Base-by-base conservation (phyloP, 2,113 vertebrate genomes). In the Sterrhoptilus dennistouni region DNA sequence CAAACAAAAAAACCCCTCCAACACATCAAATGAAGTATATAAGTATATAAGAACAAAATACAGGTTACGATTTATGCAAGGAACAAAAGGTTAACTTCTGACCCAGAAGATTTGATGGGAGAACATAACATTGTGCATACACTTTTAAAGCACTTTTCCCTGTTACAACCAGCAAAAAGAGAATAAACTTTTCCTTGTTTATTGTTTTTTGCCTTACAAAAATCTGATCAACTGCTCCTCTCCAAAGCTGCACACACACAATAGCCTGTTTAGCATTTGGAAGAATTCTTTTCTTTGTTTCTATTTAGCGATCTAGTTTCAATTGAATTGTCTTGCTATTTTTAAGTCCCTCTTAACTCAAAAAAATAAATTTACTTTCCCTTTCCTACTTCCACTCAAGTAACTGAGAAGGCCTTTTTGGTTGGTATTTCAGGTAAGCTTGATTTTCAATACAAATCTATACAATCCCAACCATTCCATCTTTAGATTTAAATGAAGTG, bases 261-360 rank as follows among this genome's bases (percentile, higher is more conserved):
- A 64, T 8, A 74, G 42, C 23, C 21, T 54, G 10, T 36, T 89
- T 27, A 45, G 47, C 35, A 42, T 63, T 27, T 57, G 11, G 40
- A 35, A 89, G 54, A 91, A 94, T 66, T 52, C 5, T 71, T 85
- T 63, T 38, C 83, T 79, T 90, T 81, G n/a, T 60, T 78, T 28
- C 40, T 61, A 12, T n/a, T 93, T 66, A 84, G 33, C 12, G 47
- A 70, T 29, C 6, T 36, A n/a, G n/a, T 87, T 90, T 45, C 45
- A 81, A 42, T 4, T 79, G 47, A 82, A 82, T 24, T 29, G 10
- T 68, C 57, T 69, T 44, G 19, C 33, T 72, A 40, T 44, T 81
- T 83, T 90, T 44, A 87, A 75, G 65, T 31, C 13, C 1, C 49
- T 84, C 52, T 87, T 54, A 82, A 70, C 4, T 15, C 4, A 0